These are phyloP conservation scores for Oxyura jamaicensis DNA, from an alignment of 2,113 vertebrate genomes.

Conservation along the genomic window DNA sequence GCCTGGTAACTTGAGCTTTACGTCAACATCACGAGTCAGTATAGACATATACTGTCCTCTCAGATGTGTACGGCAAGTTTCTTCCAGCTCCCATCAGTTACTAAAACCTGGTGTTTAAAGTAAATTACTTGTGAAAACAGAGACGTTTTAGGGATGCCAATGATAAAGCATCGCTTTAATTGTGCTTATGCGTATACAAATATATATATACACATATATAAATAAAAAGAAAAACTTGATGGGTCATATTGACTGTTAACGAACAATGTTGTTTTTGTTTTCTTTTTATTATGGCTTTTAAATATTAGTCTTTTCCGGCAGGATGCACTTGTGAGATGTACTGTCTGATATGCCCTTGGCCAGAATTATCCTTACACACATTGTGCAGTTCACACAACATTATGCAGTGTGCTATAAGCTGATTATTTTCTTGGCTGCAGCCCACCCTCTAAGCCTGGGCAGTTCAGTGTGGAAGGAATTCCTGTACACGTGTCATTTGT, in stretches of 20 bases:
- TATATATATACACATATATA: background rate
- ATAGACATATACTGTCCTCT: background rate
- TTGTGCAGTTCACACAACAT: background rate
- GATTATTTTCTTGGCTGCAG: slow-evolving; percentile 44
- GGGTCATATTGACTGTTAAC: background rate
- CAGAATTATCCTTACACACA: slow-evolving; percentile 24
- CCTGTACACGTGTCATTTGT: background rate
- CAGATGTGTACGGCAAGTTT: background rate
- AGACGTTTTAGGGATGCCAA: no score
- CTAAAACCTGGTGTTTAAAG: background rate
- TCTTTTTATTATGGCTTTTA: background rate
- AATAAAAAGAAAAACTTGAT: background rate
- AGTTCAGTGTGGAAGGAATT: slow-evolving; percentile 24
- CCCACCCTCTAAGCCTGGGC: background rate
- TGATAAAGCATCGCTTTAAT: background rate
- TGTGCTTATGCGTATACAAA: background rate
- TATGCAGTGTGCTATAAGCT: slow-evolving; percentile 14
- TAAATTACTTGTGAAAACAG: background rate
- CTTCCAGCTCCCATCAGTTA: background rate
- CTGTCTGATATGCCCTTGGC: background rate
- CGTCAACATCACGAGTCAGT: background rate
- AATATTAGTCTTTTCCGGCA: background rate
- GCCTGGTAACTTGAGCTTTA: background rate
- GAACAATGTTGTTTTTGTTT: background rate
- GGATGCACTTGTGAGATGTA: background rate